These are phyloP conservation scores for Mimachlamys varia DNA, from an alignment of 2,888 invertebrate species.

Conservation along the genomic window DNA sequence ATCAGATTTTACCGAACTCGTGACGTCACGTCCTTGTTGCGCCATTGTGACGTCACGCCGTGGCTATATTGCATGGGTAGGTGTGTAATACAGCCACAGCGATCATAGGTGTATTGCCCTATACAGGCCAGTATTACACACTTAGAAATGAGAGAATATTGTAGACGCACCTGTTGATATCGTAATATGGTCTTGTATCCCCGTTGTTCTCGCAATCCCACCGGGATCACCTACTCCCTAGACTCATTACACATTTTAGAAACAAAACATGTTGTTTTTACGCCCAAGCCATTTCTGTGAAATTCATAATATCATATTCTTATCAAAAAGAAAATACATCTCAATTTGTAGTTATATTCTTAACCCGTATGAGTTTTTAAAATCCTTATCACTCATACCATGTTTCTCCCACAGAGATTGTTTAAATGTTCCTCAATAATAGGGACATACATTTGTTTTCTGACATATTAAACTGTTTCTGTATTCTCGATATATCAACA, in stretches of 20 bases:
- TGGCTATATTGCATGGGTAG: too few species aligned
- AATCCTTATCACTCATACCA: not conserved
- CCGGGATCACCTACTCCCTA: too few species aligned
- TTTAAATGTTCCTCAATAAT: not conserved
- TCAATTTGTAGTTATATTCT: not conserved
- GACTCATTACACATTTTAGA: not conserved
- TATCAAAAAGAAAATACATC: not conserved
- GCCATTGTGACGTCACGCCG: too few species aligned
- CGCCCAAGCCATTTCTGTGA: not conserved
- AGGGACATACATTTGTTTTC: not conserved
- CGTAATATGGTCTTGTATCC: not conserved
- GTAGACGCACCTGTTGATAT: not conserved
- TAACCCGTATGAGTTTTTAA: not conserved
- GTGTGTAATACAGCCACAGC: too few species aligned
- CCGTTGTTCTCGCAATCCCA: not conserved
- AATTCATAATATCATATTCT: not conserved
- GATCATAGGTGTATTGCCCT: too few species aligned
- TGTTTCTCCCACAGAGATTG: not conserved
- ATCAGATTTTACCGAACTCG: too few species aligned
- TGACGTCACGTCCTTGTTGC: too few species aligned
- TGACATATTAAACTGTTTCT: not conserved
- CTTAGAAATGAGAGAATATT: too few species aligned
- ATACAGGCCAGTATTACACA: too few species aligned
- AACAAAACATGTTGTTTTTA: not conserved
- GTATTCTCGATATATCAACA: not conserved